Conservation (phyloP, 1,140 invertebrate species). For the Drosophila novamexicana region DNA sequence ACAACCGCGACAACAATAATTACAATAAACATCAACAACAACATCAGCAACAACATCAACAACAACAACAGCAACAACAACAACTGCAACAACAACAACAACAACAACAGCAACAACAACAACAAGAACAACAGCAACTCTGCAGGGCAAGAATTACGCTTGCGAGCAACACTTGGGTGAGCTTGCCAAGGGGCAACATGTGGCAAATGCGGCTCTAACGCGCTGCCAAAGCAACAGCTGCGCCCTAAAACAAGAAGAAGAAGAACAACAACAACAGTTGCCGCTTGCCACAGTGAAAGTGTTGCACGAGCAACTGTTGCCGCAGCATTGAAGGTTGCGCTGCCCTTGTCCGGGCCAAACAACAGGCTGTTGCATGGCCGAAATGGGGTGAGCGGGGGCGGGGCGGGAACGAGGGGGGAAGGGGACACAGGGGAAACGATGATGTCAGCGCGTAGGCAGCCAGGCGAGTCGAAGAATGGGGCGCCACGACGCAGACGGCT, state of each 20-base stretch:
- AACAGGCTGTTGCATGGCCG: too few species aligned
- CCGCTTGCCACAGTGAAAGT: neutral
- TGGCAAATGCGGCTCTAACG: neutral
- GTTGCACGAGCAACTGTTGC: conserved; percentile 1
- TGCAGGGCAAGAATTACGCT: conserved; percentile 10
- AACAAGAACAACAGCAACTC: neutral
- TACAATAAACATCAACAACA: too few species aligned
- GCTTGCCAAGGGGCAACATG: conserved; percentile 25
- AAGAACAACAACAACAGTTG: neutral
- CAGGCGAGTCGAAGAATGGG: neutral
- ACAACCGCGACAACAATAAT: too few species aligned
- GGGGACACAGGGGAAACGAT: neutral
- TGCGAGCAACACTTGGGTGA: conserved; percentile 32
- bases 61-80: conserved; percentile 20
- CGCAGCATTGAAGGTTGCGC: conserved; percentile 3
- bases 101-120: too few species aligned
- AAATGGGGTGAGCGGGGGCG: neutral
- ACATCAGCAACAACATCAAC: too few species aligned
- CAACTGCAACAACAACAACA: conserved; percentile 30
- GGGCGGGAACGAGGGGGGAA: neutral
- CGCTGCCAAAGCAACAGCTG: conserved; percentile 17
- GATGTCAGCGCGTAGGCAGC: conserved; percentile 17
- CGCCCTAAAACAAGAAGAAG: too few species aligned
- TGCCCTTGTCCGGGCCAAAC: neutral
- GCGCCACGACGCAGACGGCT: neutral